phyloP scores from a whole-genome alignment of 2,113 vertebrate species.

The Aptenodytes patagonicus region DNA sequence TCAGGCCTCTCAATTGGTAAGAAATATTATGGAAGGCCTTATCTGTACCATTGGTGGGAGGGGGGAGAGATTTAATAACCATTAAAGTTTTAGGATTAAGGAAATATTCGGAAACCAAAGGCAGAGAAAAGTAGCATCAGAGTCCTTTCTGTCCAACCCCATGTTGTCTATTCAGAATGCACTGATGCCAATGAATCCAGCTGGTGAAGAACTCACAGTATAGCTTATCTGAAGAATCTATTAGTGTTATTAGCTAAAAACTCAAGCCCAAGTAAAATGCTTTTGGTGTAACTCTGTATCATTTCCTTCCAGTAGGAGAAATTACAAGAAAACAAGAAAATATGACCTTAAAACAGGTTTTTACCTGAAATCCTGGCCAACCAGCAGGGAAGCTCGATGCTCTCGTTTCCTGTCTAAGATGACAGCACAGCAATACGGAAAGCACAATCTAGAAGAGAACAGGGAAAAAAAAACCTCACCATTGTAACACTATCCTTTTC shows the following conservation, averaged over 20 bases:
- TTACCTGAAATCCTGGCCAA: not conserved
- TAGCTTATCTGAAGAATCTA: not conserved
- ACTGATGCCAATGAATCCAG: not conserved
- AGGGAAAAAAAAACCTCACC: not conserved
- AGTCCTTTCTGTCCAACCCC: not conserved
- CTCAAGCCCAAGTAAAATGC: not conserved
- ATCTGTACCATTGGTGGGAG: not conserved
- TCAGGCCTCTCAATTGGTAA: not conserved
- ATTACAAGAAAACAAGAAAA: not conserved
- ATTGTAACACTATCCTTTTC: not conserved
- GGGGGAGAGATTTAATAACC: not conserved
- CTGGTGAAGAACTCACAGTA: not conserved
- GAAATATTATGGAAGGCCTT: not conserved
- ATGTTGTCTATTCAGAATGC: not conserved
- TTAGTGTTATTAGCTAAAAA: not conserved
- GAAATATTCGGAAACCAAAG: not conserved
- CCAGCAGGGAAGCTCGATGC: not conserved
- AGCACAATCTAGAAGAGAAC: not conserved
- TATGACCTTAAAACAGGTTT: not conserved
- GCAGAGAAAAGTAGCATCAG: not conserved
- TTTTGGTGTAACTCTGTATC: not conserved
- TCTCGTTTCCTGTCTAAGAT: not conserved
- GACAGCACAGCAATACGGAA: not conserved
- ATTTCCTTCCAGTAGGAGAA: not conserved
- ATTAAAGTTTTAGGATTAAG: not conserved